These are phyloP conservation scores for Synodontis membranacea DNA, from an alignment of 2,113 vertebrate genomes.

Conservation along the genomic window DNA sequence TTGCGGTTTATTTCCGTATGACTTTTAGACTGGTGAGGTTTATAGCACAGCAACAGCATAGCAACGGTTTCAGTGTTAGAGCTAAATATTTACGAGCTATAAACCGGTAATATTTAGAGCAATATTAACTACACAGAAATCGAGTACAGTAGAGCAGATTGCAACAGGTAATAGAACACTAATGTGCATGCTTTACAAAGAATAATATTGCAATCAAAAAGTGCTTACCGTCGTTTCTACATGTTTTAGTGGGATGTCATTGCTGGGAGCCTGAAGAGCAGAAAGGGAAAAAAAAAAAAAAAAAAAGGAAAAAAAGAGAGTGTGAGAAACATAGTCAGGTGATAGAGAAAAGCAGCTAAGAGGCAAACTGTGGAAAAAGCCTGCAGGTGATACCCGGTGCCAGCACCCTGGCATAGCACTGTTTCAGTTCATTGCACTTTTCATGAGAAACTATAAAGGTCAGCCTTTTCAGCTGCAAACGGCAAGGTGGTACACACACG, in stretches of 20 bases:
- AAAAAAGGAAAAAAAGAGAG: conserved; percentile 32
- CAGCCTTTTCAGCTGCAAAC: background rate
- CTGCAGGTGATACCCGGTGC: conserved; percentile 9
- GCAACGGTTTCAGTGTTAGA: conserved; percentile 39
- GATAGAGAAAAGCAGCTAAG: background rate
- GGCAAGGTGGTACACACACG: background rate
- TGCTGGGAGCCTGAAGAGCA: conserved; percentile 66
- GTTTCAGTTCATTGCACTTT: conserved; percentile 19
- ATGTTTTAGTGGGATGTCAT: conserved; percentile 78
- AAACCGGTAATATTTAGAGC: conserved; percentile 21
- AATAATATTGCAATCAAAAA: background rate
- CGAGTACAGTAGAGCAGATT: background rate
- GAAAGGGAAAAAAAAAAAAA: too few relatives aligned
- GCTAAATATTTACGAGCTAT: conserved; percentile 48
- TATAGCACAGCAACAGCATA: conserved; percentile 43
- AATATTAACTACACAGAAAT: conserved; percentile 10
- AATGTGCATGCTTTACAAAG: too few relatives aligned
- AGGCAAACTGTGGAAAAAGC: conserved; percentile 28
- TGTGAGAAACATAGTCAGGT: conserved; percentile 24
- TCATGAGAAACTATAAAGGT: background rate
- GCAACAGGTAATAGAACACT: conserved; percentile 15
- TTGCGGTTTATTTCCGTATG: conserved; percentile 40
- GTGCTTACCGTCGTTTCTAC: conserved; percentile 81
- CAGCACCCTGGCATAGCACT: background rate
- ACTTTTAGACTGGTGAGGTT: conserved; percentile 41